Conservation (phyloP, 2,113 vertebrate species). For the Vombatus ursinus region DNA sequence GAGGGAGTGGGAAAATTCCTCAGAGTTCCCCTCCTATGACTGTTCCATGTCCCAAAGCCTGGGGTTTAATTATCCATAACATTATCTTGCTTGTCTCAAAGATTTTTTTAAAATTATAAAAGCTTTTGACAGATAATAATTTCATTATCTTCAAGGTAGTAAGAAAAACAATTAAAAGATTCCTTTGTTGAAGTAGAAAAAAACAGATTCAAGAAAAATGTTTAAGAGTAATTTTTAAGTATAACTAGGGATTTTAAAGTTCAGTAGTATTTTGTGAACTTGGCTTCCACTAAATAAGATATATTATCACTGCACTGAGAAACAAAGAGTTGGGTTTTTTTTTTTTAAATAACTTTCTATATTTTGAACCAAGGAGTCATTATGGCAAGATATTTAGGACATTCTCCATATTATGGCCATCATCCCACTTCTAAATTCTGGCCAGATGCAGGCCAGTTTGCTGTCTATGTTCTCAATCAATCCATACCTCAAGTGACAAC, state of each 20-base stretch:
- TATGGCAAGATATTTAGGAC: neutral
- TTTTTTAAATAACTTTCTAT: slow-evolving; percentile 32
- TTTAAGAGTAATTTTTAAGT: neutral
- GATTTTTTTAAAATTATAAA: slow-evolving; percentile 50
- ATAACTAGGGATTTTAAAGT: slow-evolving; percentile 14
- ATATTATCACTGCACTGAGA: slow-evolving; percentile 37
- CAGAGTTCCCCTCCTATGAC: neutral
- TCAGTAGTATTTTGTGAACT: slow-evolving; percentile 21
- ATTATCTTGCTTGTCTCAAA: slow-evolving; percentile 62
- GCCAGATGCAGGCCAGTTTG: slow-evolving; percentile 19
- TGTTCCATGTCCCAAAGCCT: slow-evolving; percentile 21
- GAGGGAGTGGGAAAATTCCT: neutral
- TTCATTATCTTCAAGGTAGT: slow-evolving; percentile 53
- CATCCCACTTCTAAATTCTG: slow-evolving; percentile 39
- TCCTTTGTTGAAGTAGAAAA: slow-evolving; percentile 32
- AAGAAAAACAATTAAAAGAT: slow-evolving; percentile 32
- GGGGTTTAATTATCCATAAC: slow-evolving; percentile 63
- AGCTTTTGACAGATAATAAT: slow-evolving; percentile 36
- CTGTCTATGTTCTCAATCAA: slow-evolving; percentile 39
- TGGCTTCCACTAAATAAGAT: slow-evolving; percentile 22
- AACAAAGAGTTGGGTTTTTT: neutral
- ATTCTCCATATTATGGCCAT: neutral
- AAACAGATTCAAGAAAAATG: neutral
- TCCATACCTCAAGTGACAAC: neutral
- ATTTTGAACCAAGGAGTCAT: slow-evolving; percentile 9